Base-by-base conservation (phyloP, 2,797 vertebrate species). In the Parauchenoglanis ngamensis region DNA sequence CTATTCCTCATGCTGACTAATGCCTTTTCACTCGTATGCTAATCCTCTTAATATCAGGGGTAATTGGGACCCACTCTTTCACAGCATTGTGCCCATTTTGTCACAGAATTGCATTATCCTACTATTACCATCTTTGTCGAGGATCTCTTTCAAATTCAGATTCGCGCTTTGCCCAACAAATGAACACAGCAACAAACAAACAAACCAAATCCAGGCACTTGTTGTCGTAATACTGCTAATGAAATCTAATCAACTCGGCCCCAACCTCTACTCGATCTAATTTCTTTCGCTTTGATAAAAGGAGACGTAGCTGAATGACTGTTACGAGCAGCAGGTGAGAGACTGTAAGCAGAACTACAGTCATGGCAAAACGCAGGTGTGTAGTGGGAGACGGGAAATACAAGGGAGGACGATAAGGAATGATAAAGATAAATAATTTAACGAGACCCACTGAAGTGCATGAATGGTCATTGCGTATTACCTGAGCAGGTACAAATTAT, bases 31-130 rank as follows among this genome's bases (percentile, higher is more conserved):
- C 93, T 94, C 89, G 92, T 95, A 96, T 96, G 95, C 96, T 96
- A 97, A 97, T 97, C 95, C 96, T 92, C 94, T 96, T 96, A 96
- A 96, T 96, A 96, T 95, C 94, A 92, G 94, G 94, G 94, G 96
- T 97, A 97, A 98, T 97, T 96, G 96, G 92, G 91, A 95, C 92
- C 93, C 94, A 94, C 96, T 96, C 96, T 95, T 94, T 93, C 93
- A 92, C 92, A 93, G 94, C 93, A 94, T 94, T 94, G 90, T 93
- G 94, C 93, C 94, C 94, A 93, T 95, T 95, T 96, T 94, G 95
- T 94, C 96, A 96, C 96, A 95, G 95, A 94, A 97, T 95, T 93
- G 95, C 91, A 92, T 92, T 94, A 92, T 92, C 86, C 92, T 93
- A 94, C 93, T 93, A 94, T 94, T 94, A 94, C 94, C 92, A 93